Evolutionary conservation across 35 echinoderm and acorn worm species (phyloP), one percentile per base, ranked within the genome.

Genomic region (Stichopus chloronotus): DNA sequence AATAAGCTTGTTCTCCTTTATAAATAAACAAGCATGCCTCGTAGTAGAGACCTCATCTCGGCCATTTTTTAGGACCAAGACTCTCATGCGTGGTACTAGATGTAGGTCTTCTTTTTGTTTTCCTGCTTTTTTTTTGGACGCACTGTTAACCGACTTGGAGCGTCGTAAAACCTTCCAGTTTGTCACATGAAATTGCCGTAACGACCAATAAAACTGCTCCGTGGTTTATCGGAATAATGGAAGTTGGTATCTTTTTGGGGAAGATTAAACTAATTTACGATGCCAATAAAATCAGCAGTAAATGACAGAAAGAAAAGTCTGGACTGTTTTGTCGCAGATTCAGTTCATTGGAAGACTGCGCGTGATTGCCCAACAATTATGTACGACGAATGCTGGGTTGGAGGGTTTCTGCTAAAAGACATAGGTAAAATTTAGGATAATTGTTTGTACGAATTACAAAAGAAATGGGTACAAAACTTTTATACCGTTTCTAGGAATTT

Each of bases 11-110:
- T 56, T 55, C 80, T 83, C 14, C 11, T 56, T 55, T 19, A 83
- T 83, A 83, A 83, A 83, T 83, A 83, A 83, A 83, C 80, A 55
- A 43, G 80, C 9, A 65, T 65, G 61, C 61, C 61, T 11, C 61
- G 61, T 43, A 43, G 30, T 43, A 43, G 59, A 16, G 19, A 19
- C 8, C 55, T 14, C 9, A 56, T 52, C 52, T 52, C 53, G 30
- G 5, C 80, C 24, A 52, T 83, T 83, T 10, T 83, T 83, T 12
- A 83, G 55, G 80, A 56, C 10, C n/a, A 55, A 83, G n/a, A 53
- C 52, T 43, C 30, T 43, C 30, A 43, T 43, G 3, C 30, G 30
- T 43, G 30, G 30, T 43, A 43, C 3, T 43, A 43, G 30, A 43
- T 43, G 30, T 43, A 43, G 30, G 30, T 56, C 17, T 83, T 65